Conservation (phyloP, 2,888 invertebrate species). For the Dastarcus helophoroides region DNA sequence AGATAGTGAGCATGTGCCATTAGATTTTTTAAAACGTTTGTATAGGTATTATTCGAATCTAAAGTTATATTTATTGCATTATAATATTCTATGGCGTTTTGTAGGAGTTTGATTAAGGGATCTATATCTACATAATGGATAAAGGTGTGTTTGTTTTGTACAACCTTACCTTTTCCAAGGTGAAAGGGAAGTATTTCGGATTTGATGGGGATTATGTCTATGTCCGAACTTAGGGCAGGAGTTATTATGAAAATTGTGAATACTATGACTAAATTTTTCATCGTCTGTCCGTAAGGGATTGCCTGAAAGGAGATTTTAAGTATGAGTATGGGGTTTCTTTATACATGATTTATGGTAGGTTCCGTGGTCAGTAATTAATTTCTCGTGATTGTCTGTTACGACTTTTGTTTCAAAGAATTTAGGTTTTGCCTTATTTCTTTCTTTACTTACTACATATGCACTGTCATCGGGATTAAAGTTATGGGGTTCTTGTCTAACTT, state of each 20-base stretch:
- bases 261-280: no score
- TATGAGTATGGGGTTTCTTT: no score
- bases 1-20: conserved; percentile 5
- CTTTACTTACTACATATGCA: conserved; percentile 10
- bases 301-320: no score
- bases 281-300: no score
- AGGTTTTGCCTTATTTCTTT: conserved; percentile 8
- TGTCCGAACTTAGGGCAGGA: no score
- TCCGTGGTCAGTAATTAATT: conserved; percentile 7
- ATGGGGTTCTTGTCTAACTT: conserved; percentile 8
- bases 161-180: conserved; percentile 7
- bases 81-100: conserved; percentile 8
- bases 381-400: conserved; percentile 6
- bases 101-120: conserved; percentile 7
- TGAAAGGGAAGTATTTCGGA: conserved; percentile 12
- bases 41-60: no score
- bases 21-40: neutral
- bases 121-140: conserved; percentile 11
- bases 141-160: conserved; percentile 9
- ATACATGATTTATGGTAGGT: conserved; percentile 11
- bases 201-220: no score
- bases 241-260: no score
- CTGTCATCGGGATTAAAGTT: neutral
- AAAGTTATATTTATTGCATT: conserved; percentile 5
- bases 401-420: no score